These are phyloP conservation scores for Cephalopholis sonnerati DNA, from an alignment of 2,113 vertebrate genomes.

Conservation along the genomic window DNA sequence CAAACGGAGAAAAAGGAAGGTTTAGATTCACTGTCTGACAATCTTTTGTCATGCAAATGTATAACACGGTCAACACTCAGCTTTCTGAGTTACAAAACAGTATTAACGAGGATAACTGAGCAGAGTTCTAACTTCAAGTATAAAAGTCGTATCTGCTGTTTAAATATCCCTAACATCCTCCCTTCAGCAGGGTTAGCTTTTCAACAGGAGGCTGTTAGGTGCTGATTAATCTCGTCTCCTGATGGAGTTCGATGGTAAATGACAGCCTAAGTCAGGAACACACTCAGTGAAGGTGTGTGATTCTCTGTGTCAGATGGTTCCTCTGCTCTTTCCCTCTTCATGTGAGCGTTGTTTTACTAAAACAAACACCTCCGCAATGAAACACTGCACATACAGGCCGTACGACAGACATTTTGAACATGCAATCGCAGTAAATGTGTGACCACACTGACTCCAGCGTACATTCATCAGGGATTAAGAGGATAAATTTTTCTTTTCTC, in stretches of 20 bases:
- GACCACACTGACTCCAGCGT: neutral
- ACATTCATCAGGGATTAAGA: conserved; percentile 27
- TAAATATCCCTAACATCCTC: neutral
- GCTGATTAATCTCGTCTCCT: neutral
- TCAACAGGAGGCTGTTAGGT: neutral
- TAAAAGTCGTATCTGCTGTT: neutral
- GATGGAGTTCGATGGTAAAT: no score
- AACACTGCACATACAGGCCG: neutral
- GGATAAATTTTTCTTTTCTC: conserved; percentile 43
- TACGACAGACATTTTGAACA: neutral
- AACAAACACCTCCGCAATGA: neutral
- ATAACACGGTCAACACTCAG: neutral
- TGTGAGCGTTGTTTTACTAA: neutral
- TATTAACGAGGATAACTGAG: no score
- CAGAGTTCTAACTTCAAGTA: no score
- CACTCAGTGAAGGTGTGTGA: neutral
- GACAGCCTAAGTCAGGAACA: neutral
- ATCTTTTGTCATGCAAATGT: neutral
- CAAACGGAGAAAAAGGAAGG: neutral
- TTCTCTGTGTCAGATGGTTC: neutral
- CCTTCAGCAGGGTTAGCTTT: neutral
- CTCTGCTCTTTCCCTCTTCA: neutral
- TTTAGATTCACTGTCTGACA: neutral
- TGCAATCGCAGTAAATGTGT: neutral
- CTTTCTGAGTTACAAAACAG: no score